These are phyloP conservation scores for Alexandromys fortis DNA, from an alignment of 2,113 vertebrate species.

Conservation along the genomic window DNA sequence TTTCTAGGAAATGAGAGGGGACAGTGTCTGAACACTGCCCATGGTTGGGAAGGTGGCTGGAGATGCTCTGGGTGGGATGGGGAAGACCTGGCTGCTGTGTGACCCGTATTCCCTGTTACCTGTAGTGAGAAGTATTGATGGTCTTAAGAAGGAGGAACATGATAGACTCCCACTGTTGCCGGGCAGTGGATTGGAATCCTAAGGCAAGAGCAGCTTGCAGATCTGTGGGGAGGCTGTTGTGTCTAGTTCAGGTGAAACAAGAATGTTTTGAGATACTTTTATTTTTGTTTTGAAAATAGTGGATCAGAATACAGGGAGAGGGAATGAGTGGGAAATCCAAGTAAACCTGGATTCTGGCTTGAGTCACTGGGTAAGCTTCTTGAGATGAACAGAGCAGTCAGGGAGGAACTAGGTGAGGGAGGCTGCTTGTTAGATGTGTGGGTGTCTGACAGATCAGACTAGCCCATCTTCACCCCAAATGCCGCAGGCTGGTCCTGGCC, in stretches of 20 bases:
- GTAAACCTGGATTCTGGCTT: background rate
- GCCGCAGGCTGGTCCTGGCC: background rate
- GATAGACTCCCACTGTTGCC: background rate
- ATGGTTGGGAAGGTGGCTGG: background rate
- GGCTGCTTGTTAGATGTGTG: background rate
- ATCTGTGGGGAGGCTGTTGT: background rate
- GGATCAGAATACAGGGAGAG: background rate
- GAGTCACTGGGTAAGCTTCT: background rate
- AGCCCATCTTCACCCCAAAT: background rate
- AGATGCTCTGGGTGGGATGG: accelerated
- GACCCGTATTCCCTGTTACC: background rate
- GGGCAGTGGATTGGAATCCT: background rate
- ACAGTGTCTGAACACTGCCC: background rate
- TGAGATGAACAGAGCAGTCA: background rate
- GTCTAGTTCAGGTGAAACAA: background rate
- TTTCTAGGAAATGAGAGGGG: background rate
- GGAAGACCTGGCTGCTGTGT: background rate
- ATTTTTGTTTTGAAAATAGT: conserved; percentile 32
- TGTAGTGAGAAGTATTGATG: background rate
- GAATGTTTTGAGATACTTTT: background rate
- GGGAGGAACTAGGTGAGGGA: too few relatives aligned
- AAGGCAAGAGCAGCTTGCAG: background rate
- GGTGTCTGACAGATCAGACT: background rate
- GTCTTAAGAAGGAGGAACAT: background rate
- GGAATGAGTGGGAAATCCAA: background rate